phyloP scores from a whole-genome alignment of 37 sponge, comb jelly and placozoan genomes.

The Dysidea cf. avara region DNA sequence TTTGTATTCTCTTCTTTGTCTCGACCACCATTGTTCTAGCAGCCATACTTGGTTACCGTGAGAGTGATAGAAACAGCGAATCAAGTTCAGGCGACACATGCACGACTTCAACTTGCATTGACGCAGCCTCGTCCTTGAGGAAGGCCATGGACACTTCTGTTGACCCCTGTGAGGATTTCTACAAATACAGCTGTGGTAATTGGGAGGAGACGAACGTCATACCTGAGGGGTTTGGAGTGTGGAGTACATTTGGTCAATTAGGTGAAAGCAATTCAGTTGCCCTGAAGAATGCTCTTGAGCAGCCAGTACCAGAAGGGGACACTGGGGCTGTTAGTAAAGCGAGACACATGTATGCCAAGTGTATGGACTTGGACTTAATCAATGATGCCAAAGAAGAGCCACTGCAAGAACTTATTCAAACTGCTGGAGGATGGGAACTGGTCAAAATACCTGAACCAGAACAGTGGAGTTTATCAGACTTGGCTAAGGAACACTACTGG shows the following conservation, averaged over 20 bases:
- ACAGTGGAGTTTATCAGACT: no score
- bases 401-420: constrained; percentile 17
- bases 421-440: constrained; percentile 38
- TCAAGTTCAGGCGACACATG: constrained; percentile 17
- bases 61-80: no score
- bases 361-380: constrained; percentile 29
- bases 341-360: constrained; percentile 27
- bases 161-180: constrained; percentile 79
- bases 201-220: constrained; percentile 57
- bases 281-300: constrained; percentile 33
- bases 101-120: constrained; percentile 48
- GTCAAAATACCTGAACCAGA: no score
- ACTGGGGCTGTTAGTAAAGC: constrained; percentile 39
- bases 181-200: constrained; percentile 76
- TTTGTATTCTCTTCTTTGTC: no score
- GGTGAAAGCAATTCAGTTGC: constrained; percentile 27
- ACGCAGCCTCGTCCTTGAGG: constrained; percentile 42
- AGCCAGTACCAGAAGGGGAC: no score
- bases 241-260: constrained; percentile 17
- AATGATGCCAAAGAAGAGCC: constrained; percentile 25
- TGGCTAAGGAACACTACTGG: no score
- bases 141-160: constrained; percentile 44
- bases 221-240: constrained; percentile 46
- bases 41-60: no score
- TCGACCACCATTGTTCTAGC: no score